Evolutionary conservation across 2,888 invertebrate species (phyloP), one percentile per base, ranked within the genome.

Genomic region (Baronia brevicornis): DNA sequence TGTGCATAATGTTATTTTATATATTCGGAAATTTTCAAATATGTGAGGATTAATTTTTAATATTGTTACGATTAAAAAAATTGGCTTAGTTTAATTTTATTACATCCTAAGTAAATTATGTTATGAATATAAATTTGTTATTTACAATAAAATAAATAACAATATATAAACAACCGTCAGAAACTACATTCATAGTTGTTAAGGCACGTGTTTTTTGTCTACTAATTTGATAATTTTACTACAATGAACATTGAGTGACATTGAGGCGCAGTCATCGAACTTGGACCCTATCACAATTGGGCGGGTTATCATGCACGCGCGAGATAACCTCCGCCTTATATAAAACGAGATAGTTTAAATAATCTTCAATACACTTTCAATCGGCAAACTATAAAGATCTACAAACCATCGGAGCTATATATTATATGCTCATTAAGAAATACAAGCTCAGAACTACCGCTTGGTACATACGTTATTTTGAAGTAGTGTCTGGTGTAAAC

Each of bases 191-290:
- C n/a, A n/a, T n/a, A n/a, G n/a, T n/a, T n/a, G n/a, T n/a, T 11
- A 4, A 14, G 28, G 21, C 20, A 20, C 36, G 35, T 29, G 36
- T 17, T 21, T 11, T 19, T 6, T 7, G 6, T 15, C 24, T 10
- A n/a, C 8, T 11, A 10, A 22, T 3, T 42, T 51, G 78, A 78
- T 79, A 75, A 78, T 62, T 77, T 79, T 80, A 80, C 78, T 78
- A 78, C 60, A 60, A 64, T 60, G 59, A 55, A 52, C n/a, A n/a
- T 47, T 43, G 49, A 49, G 54, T 77, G 80, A 80, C 79, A 80
- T 82, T 80, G 80, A 66, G 51, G 36, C 37, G 42, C 78, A 77
- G 79, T 82, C 80, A 80, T 75, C 78, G 82, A 82, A 79, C 82
- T 59, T 60, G 43, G 26, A 33, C 27, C 26, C 11, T 62, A 64